These are phyloP conservation scores for Danio rerio DNA, from an alignment of 2,113 vertebrate genomes.

Conservation along the genomic window DNA sequence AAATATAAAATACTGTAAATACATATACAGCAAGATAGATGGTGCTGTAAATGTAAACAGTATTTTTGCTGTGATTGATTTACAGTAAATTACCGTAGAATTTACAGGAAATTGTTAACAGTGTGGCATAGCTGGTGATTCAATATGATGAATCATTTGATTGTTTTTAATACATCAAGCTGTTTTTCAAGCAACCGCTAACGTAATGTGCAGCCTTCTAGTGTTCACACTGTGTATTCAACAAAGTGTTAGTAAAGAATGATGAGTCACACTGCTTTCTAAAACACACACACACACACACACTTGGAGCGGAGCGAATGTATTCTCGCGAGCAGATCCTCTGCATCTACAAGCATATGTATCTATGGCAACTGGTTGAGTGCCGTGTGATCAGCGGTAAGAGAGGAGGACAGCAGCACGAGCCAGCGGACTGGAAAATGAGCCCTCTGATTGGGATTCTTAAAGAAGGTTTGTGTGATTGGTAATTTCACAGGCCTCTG, in stretches of 20 bases:
- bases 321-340: slow-evolving; percentile 53
- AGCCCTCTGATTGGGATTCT: slow-evolving; percentile 76
- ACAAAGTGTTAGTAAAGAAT: neutral
- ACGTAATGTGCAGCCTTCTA: neutral
- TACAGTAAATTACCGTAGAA: too few species aligned
- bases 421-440: slow-evolving; percentile 73
- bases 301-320: slow-evolving; percentile 26
- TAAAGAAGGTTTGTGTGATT: slow-evolving; percentile 72
- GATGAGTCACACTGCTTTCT: slow-evolving; percentile 15
- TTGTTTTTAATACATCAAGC: neutral
- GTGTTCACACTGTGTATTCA: slow-evolving; percentile 5
- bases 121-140: neutral
- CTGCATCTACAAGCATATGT: slow-evolving; percentile 63
- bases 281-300: slow-evolving; percentile 41
- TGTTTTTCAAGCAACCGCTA: neutral
- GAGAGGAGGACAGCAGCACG: slow-evolving; percentile 41
- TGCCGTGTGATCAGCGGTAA: slow-evolving; percentile 61
- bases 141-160: neutral
- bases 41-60: too few species aligned
- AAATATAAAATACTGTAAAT: too few species aligned
- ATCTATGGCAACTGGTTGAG: slow-evolving; percentile 60
- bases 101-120: neutral
- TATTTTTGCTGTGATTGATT: too few species aligned
- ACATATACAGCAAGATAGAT: too few species aligned
- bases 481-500: slow-evolving; percentile 65